Base-by-base conservation (phyloP, 30 jellyfish, hydroid and myxozoan species). In the Cassiopea xamachana region DNA sequence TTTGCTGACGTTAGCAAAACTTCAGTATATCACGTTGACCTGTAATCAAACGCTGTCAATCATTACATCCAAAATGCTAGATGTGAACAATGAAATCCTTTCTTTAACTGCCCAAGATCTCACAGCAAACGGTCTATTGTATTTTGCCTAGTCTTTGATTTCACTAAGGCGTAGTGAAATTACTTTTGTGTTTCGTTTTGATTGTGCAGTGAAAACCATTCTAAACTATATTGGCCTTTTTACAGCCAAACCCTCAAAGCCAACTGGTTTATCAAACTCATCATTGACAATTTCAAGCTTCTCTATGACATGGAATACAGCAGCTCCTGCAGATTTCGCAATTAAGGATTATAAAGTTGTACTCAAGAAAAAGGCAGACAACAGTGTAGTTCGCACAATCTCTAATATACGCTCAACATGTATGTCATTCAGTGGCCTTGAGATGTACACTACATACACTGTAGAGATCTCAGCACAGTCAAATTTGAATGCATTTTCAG, bases 231-330 rank as follows among this genome's bases (percentile, higher is more conserved):
- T 67, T 27, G 39, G 39, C 39, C 6, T 16, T 5, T 48, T 67
- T 71, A 12, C 62, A 88, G 95, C 87, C 4, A 88, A 88, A 60
- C 87, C 95, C 17, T 12, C 69, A 44, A 83, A 64, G 17, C 90
- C 90, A 67, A 19, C 76, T 62, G 95, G 95, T 43, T 2, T 88
- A 3, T 7, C 51, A 78, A 1, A 78, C 13, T 46, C 81, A 17
- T 69, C 62, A 55, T 16, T 88, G 6, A 79, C 95, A 46, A 50
- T 7, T 14, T 69, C 86, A 50, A 39, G 82, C 50, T 78, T 73
- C 12, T 60, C 82, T 51, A 12, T 88, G 9, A 43, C 86, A 13
- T 88, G 95, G 95, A 73, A 1, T 48, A 69, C 81, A 10, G 74
- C 95, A 0, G 0, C 69, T 13, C 81, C 89, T 1, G 69, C 79